Percentiles rank a stretch among this genome's conserved stretches.
These are phyloP conservation scores for Pachypanchax playfairii DNA, from an alignment of 2,113 vertebrate genomes.

Conservation along the genomic window DNA sequence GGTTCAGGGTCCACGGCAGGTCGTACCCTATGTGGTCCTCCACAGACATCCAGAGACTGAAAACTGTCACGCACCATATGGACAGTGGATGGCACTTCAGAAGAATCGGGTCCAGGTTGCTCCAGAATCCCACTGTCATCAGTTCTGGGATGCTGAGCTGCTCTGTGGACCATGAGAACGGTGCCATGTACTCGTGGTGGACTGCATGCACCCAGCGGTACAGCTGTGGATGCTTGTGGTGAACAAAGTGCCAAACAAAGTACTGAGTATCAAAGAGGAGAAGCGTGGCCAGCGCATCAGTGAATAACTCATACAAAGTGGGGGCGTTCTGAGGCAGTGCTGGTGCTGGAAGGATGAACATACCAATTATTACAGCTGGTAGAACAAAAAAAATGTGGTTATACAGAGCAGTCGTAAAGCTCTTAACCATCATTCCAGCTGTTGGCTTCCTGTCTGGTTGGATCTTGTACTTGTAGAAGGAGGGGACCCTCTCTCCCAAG, in stretches of 20 bases:
- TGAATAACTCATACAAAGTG: constrained; percentile 54
- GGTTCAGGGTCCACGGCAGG: constrained; percentile 71
- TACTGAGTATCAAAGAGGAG: constrained; percentile 81
- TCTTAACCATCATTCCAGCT: constrained; percentile 63
- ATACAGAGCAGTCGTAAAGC: constrained; percentile 58
- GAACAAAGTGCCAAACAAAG: constrained; percentile 74
- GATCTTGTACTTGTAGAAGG: constrained; percentile 73
- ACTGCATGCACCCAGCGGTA: constrained; percentile 74
- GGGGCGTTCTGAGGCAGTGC: constrained; percentile 65
- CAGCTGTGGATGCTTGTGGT: constrained; percentile 73
- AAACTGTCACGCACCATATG: constrained; percentile 63
- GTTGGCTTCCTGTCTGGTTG: constrained; percentile 66
- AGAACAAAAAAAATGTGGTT: constrained; percentile 77
- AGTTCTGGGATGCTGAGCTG: constrained; percentile 74
- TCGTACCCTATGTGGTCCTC: constrained; percentile 80
- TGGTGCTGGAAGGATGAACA: constrained; percentile 53
- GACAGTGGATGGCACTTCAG: constrained; percentile 71
- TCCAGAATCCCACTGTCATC: constrained; percentile 75
- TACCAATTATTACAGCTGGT: constrained; percentile 54
- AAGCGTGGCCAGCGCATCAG: constrained; percentile 61
- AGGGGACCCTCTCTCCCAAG: constrained; percentile 62
- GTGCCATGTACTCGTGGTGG: constrained; percentile 70
- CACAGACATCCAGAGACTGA: constrained; percentile 78
- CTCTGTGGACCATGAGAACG: constrained; percentile 75
- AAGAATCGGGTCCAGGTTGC: constrained; percentile 70